phyloP scores from a whole-genome alignment of 2,888 invertebrate species.

The Cerastis leucographa region DNA sequence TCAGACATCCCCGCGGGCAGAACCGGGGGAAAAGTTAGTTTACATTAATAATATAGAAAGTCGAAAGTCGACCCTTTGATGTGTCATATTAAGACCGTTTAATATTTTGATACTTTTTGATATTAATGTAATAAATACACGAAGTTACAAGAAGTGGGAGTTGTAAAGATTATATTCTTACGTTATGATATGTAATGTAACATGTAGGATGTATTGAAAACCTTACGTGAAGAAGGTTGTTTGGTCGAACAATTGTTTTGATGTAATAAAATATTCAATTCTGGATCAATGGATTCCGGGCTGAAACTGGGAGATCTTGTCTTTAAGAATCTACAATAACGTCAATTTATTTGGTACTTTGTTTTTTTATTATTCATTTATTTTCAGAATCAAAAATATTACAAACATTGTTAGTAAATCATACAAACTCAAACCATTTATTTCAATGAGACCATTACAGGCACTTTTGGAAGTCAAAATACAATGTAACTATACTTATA shows the following conservation, averaged over 20 bases:
- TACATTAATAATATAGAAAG: no score
- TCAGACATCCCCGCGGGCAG: no score
- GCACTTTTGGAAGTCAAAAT: no score
- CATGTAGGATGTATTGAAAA: background rate
- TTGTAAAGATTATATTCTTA: background rate
- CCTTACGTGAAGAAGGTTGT: background rate
- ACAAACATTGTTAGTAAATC: no score
- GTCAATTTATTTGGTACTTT: background rate
- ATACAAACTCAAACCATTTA: no score
- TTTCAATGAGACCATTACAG: no score
- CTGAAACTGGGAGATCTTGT: background rate
- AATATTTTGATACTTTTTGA: background rate
- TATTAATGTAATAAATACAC: background rate
- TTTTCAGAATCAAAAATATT: no score
- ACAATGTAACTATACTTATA: no score
- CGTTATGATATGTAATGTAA: background rate
- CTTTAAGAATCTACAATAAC: background rate
- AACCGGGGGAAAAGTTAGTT: no score
- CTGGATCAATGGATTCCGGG: background rate
- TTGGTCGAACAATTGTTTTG: background rate
- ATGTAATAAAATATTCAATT: background rate
- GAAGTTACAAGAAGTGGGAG: background rate
- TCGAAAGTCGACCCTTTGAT: background rate
- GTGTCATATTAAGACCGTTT: background rate
- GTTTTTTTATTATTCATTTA: no score